Base-by-base conservation (phyloP, 2,797 vertebrate genomes). In the Choloepus didactylus region DNA sequence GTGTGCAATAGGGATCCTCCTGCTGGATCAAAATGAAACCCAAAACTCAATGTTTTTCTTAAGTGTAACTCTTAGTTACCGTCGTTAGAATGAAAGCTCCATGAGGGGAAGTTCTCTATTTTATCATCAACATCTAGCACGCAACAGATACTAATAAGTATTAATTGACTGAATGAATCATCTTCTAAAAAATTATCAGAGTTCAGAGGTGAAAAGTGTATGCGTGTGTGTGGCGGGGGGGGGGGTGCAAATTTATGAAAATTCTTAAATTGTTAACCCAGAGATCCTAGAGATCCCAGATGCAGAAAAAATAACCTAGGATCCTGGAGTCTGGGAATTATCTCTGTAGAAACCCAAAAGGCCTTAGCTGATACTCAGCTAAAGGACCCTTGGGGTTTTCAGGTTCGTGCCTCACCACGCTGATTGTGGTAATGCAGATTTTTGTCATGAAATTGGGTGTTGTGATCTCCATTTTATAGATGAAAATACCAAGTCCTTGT, bases 361-460 rank as follows among this genome's bases (percentile, higher is more conserved):
- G 69, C 9, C 21, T 21, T 72, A 11, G 6, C 38, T 12, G 23
- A 41, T 72, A 25, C 10, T 72, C 38, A 44, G 38, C 15, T 38
- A 44, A 38, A 25, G 21, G 35, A 19, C 38, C 41, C 67, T 23
- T 25, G 38, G 38, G 21, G 69, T 51, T 70, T 51, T 88, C 76
- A 86, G 23, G 25, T 8, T 56, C 15, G 27, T 82, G 62, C 9
- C 44, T 95, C 27, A n/a, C 38, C 8, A n/a, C 41, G 15, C 29
- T 83, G 38, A 60, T 29, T 72, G 62, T 56, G 72, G 51, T 77
- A 46, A 44, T 16, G 9, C 10, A 10, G 64, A 31, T 54, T 80
- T 94, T 97, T 93, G 27, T 27, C 23, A 79, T 84, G 29, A 93
- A 49, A 88, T 35, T 82, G 54, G 3, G 56, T 51, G 29, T n/a